phyloP scores from a whole-genome alignment of 2,888 invertebrate species.

The Dicyrtoma fusca region DNA sequence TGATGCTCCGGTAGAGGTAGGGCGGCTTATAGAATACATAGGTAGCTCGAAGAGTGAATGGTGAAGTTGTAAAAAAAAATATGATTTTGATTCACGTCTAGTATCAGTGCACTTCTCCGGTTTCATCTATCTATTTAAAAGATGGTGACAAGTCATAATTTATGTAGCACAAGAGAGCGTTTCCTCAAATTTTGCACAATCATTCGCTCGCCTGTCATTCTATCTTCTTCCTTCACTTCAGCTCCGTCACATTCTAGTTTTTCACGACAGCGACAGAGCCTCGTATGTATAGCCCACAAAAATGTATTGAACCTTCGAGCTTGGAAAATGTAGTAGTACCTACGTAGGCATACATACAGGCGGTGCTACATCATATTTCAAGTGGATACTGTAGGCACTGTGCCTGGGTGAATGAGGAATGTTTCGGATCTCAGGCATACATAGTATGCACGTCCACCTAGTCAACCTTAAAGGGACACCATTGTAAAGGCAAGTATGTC shows the following conservation, averaged over 20 bases:
- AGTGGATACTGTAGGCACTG: too few relatives aligned
- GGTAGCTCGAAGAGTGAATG: neutral
- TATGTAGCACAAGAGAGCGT: constrained; percentile 44
- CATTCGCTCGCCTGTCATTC: constrained; percentile 43
- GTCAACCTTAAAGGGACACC: constrained; percentile 4
- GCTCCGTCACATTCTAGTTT: constrained; percentile 28
- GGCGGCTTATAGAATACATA: too few relatives aligned
- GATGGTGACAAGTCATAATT: constrained; percentile 52
- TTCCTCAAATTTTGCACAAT: constrained; percentile 50
- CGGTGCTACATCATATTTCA: neutral
- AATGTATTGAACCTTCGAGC: constrained; percentile 28
- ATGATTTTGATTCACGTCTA: constrained; percentile 8
- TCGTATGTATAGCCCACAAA: constrained; percentile 3
- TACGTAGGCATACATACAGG: neutral
- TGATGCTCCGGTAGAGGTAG: too few relatives aligned
- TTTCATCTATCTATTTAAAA: constrained; percentile 43
- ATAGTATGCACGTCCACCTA: too few relatives aligned
- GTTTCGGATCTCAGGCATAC: neutral
- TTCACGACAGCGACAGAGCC: neutral
- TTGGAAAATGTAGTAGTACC: neutral
- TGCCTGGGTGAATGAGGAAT: constrained; percentile 10
- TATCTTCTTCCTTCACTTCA: constrained; percentile 36
- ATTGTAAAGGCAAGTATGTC: neutral
- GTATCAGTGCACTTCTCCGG: constrained; percentile 34
- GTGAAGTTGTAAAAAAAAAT: constrained; percentile 19